Percentiles rank a stretch among this genome's conserved stretches.
Evolutionary conservation across 64 coral and sea anemone species (phyloP).

Genomic region (Catalaphyllia jardinei): DNA sequence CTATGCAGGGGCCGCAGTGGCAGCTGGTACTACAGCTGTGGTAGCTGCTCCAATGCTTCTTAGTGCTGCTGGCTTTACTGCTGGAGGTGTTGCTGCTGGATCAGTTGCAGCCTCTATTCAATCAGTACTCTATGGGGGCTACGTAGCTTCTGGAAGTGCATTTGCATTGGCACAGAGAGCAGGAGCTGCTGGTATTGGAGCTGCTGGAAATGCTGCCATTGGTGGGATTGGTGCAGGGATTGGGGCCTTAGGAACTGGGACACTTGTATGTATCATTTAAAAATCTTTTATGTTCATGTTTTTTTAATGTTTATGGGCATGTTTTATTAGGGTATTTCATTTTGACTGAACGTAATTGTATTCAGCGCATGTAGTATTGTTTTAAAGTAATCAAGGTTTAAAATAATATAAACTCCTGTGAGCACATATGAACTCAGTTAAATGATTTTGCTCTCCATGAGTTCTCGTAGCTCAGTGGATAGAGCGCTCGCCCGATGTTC

Average conservation of each 20-base stretch:
- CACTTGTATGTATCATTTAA: background rate
- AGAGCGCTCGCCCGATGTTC: too few species aligned
- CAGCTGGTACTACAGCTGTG: conserved; percentile 9
- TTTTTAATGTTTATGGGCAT: background rate
- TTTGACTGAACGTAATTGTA: too few species aligned
- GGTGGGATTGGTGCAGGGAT: background rate
- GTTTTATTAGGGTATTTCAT: background rate
- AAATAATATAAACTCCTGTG: too few species aligned
- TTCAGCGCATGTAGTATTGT: too few species aligned
- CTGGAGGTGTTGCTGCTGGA: conserved; percentile 51
- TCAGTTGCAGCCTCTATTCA: conserved; percentile 45
- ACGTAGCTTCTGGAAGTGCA: conserved; percentile 37
- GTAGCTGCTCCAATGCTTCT: conserved; percentile 8
- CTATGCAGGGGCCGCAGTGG: background rate
- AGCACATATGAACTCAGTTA: too few species aligned
- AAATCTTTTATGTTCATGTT: background rate
- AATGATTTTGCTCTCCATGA: too few species aligned
- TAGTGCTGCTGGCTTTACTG: conserved; percentile 35
- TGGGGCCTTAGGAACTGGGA: background rate
- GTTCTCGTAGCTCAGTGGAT: too few species aligned
- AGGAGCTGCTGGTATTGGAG: conserved; percentile 51
- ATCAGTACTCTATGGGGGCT: conserved; percentile 36
- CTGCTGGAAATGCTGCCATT: background rate
- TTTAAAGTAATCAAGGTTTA: too few species aligned
- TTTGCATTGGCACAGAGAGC: conserved; percentile 56